Conservation (phyloP, 2,113 vertebrate species). For the Toxotes chatareus region DNA sequence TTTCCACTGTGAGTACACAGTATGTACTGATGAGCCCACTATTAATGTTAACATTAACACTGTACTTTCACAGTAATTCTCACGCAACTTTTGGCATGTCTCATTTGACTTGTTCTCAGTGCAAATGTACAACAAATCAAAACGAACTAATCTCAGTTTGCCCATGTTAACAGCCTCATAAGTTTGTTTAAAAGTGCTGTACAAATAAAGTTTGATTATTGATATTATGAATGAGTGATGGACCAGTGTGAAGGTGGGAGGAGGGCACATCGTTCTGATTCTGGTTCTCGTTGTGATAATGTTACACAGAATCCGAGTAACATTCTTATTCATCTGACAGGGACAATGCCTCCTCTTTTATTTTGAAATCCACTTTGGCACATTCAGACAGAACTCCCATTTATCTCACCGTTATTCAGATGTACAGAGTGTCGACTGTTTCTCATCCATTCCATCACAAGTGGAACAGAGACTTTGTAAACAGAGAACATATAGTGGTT, state of each 20-base stretch:
- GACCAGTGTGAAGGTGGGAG: neutral
- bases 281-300: neutral
- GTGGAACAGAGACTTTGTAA: neutral
- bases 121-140: no score
- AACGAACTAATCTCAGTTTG: no score
- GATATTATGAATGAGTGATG: neutral
- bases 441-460: slow-evolving; percentile 15
- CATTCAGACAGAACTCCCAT: neutral
- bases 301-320: neutral
- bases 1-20: no score
- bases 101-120: no score
- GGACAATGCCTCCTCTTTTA: neutral
- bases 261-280: neutral
- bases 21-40: no score
- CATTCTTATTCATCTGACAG: neutral
- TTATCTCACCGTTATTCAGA: slow-evolving; percentile 5
- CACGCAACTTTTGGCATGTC: no score
- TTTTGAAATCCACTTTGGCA: neutral
- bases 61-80: no score
- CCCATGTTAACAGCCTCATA: no score
- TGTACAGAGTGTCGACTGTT: neutral
- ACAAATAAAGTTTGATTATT: neutral
- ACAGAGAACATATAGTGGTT: neutral
- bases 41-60: no score
- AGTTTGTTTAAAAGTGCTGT: neutral